These are phyloP conservation scores for Argyresthia goedartella DNA, from an alignment of 2,888 invertebrate species.

Conservation along the genomic window DNA sequence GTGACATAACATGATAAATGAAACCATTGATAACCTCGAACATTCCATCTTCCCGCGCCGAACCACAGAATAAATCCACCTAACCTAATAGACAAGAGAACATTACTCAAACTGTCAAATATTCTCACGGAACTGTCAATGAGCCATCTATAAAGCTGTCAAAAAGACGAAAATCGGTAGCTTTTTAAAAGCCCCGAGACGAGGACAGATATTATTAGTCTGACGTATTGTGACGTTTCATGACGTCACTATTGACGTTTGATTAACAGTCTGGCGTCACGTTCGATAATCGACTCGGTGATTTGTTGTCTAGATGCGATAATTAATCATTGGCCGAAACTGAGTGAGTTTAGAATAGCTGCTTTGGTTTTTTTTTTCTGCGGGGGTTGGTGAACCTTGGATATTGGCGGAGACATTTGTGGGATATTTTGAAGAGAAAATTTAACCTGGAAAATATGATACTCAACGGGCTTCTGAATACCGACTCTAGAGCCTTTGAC, in stretches of 20 bases:
- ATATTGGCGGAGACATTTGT: too few species aligned
- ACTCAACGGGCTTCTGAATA: too few species aligned
- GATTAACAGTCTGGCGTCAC: slow-evolving; percentile 51
- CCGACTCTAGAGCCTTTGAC: not conserved
- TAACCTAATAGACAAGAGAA: slow-evolving; percentile 3
- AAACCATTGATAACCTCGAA: too few species aligned
- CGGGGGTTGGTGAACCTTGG: not conserved
- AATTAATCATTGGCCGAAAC: too few species aligned
- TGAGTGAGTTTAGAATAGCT: too few species aligned
- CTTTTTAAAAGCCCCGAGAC: slow-evolving; percentile 20
- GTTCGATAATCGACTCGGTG: slow-evolving; percentile 39
- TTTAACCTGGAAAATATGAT: too few species aligned
- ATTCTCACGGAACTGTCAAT: slow-evolving; percentile 50
- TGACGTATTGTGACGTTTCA: slow-evolving; percentile 40
- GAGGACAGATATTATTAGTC: slow-evolving; percentile 21
- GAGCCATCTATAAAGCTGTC: slow-evolving; percentile 41
- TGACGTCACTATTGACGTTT: slow-evolving; percentile 28
- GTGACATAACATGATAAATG: too few species aligned
- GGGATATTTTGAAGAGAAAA: too few species aligned
- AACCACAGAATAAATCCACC: not conserved
- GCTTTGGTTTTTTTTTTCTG: slow-evolving; percentile 50
- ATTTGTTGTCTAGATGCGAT: not conserved
- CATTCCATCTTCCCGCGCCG: not conserved
- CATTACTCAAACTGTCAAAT: slow-evolving; percentile 66
- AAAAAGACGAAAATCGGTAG: slow-evolving; percentile 37